A percentile compares a stretch with the other conserved stretches of the same genome.
Evolutionary conservation across 1,140 invertebrate genomes (phyloP).

Genomic region (Lucilia cuprina): DNA sequence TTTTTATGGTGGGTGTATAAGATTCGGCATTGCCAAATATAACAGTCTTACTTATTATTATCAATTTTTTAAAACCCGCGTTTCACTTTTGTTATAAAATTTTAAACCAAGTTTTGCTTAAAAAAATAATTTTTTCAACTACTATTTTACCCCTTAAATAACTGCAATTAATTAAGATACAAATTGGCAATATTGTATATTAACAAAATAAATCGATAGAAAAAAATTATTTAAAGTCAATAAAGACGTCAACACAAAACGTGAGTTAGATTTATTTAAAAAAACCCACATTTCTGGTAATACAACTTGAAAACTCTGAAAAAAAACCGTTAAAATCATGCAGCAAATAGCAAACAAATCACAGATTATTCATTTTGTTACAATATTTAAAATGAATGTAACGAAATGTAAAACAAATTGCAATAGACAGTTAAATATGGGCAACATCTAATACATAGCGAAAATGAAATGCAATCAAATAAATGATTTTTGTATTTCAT

Average conservation of each 20-base stretch:
- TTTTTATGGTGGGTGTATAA: too few relatives aligned
- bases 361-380: not conserved
- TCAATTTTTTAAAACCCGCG: too few relatives aligned
- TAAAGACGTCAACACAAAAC: conserved; percentile 31
- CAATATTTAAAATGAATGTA: not conserved
- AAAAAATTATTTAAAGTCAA: conserved; percentile 4
- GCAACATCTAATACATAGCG: not conserved
- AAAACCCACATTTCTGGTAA: not conserved
- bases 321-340: not conserved
- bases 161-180: conserved; percentile 32
- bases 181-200: not conserved
- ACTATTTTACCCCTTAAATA: not conserved
- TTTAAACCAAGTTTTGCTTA: not conserved
- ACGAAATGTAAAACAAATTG: not conserved
- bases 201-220: not conserved
- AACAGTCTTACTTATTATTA: too few relatives aligned
- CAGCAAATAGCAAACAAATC: not conserved
- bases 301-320: not conserved
- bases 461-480: not conserved
- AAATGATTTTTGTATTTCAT: not conserved
- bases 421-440: not conserved
- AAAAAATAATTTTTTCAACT: not conserved
- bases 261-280: conserved; percentile 28
- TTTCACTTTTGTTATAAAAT: too few relatives aligned
- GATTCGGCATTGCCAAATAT: too few relatives aligned